Base-by-base conservation (phyloP, 2,113 vertebrate genomes). In the Vireo altiloquus region DNA sequence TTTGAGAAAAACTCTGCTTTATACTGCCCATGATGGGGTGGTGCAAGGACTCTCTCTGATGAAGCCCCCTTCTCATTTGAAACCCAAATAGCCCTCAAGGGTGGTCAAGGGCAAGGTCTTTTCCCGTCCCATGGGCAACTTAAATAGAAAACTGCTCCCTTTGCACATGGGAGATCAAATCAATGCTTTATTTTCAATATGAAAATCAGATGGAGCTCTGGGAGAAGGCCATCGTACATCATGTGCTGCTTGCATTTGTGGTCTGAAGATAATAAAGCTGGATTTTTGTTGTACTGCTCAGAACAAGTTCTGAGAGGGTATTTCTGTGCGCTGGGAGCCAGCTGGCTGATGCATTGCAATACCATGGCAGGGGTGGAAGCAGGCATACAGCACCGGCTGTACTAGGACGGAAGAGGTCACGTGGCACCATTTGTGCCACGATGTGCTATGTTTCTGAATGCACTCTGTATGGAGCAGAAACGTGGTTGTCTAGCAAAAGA, bases 1-100 rank as follows among this genome's bases (percentile, higher is more conserved):
- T 75, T 66, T 74, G 54, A n/a, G 0, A 3, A 60, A 46, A 74
- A 37, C 0, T 1, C 16, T 1, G 0, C 23, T 76, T 71, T 53
- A 11, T 17, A 4, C 35, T 7, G 4, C 30, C 22, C 6, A 3
- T 35, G 61, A 11, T 31, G 22, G 21, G 15, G 30, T 68, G 39
- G 31, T 72, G 40, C 37, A 60, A 46, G 35, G 23, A 53, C 11
- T 53, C 6, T 63, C 15, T 31, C 33, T 88, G 76, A 59, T 25
- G 33, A 88, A 82, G 13, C 2, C 5, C 7, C 4, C 11, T 61
- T 75, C 33, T 71, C 18, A 19, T 46, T 0, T 37, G 33, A 33
- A 30, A 70, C 15, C 5, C 31, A 82, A 9, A 7, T 23, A 75
- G 8, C 22, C 40, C 70, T 54, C 33, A 46, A n/a, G 18, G 13